Percentiles rank a stretch among this genome's conserved stretches.
Evolutionary conservation across 2,113 vertebrate genomes (phyloP).

Genomic region (Micronycteris hirsuta): DNA sequence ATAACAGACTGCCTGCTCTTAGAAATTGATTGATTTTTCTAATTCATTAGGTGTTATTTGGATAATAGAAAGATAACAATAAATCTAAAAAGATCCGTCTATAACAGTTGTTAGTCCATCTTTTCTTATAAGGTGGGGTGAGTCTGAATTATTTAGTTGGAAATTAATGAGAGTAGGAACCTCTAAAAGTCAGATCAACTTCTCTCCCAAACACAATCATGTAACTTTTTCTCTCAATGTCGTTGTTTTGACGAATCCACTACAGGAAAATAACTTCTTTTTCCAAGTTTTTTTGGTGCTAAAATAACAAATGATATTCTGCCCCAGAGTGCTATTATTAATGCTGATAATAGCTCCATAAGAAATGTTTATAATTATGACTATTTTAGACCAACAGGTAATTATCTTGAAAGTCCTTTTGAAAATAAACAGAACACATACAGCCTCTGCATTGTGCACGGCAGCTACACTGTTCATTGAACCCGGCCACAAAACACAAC

Average conservation of each 20-base stretch:
- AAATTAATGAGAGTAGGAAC: conserved; percentile 18
- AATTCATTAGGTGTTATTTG: not conserved
- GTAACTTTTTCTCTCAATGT: not conserved
- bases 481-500: not conserved
- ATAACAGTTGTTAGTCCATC: not conserved
- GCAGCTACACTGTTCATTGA: not conserved
- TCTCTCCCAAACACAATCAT: not conserved
- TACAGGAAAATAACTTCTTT: conserved; percentile 20
- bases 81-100: not conserved
- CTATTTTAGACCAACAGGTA: conserved; percentile 26
- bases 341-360: not conserved
- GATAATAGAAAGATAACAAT: not conserved
- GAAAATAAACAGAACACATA: conserved; percentile 21
- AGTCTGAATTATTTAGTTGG: not conserved
- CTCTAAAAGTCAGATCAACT: not conserved
- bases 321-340: not conserved
- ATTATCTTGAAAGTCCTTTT: not conserved
- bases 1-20: not conserved
- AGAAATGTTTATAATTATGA: conserved; percentile 28
- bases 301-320: conserved; percentile 27
- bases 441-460: not conserved
- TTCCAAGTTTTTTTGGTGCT: not conserved
- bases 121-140: not conserved
- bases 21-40: not conserved
- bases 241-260: not conserved